Conservation (phyloP, 1,140 invertebrate genomes). For the Coboldia fuscipes region DNA sequence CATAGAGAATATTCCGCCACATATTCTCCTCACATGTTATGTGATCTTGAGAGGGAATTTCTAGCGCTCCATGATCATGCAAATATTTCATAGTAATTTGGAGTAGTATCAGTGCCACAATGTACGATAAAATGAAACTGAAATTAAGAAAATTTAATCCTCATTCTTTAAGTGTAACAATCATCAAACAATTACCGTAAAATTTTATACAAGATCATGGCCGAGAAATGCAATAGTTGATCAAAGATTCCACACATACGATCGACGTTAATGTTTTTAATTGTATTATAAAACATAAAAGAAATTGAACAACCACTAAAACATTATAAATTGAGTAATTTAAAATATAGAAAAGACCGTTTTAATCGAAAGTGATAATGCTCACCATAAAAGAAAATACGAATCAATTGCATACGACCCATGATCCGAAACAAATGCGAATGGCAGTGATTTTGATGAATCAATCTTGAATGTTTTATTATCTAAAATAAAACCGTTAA, state of each 20-base stretch:
- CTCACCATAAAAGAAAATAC: neutral
- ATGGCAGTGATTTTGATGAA: neutral
- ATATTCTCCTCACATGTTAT: constrained; percentile 18
- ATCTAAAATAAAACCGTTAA: neutral
- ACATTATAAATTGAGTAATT: neutral
- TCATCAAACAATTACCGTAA: neutral
- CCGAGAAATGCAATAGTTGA: neutral
- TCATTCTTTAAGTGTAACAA: neutral
- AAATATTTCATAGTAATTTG: constrained; percentile 12
- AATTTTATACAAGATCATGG: constrained; percentile 1
- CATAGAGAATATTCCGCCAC: constrained; percentile 21
- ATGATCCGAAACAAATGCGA: neutral
- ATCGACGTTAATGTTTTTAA: neutral
- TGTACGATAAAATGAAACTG: constrained; percentile 6
- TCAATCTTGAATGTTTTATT: neutral
- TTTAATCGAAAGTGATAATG: too few species aligned
- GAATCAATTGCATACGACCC: neutral
- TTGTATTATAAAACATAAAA: neutral
- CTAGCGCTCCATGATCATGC: constrained; percentile 14
- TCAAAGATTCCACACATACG: neutral
- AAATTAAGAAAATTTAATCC: neutral
- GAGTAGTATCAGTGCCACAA: constrained; percentile 3
- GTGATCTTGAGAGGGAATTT: constrained; percentile 16
- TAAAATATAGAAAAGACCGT: neutral
- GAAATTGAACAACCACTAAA: neutral